Conservation (phyloP, 2,797 vertebrate species). For the Enteromius anoplus region DNA sequence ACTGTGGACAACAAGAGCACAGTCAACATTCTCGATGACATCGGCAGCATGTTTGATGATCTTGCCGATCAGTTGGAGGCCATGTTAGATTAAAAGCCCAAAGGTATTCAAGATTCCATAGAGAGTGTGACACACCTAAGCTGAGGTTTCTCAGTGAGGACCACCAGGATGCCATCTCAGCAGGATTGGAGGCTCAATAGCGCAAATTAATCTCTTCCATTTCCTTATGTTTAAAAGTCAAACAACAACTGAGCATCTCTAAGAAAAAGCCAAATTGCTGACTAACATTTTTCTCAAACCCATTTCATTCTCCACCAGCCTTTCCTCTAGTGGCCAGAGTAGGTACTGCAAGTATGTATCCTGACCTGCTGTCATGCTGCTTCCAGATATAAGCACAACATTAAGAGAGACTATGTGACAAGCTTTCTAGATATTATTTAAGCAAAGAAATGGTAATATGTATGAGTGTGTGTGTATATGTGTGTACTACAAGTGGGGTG, state of each 20-base stretch:
- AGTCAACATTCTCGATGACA: slow-evolving; percentile 95
- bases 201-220: neutral
- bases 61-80: slow-evolving; percentile 96
- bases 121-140: neutral
- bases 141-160: slow-evolving; percentile 27
- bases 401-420: slow-evolving; percentile 35
- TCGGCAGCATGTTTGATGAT: slow-evolving; percentile 98
- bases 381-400: slow-evolving; percentile 62
- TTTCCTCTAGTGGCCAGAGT: slow-evolving; percentile 15
- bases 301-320: slow-evolving; percentile 24
- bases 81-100: slow-evolving; percentile 88
- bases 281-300: neutral
- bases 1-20: slow-evolving; percentile 82
- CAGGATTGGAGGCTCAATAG: neutral
- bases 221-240: neutral
- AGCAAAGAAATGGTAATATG: slow-evolving; percentile 42
- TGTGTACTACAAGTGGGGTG: slow-evolving; percentile 43
- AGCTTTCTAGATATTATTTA: slow-evolving; percentile 49
- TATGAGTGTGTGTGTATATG: slow-evolving; percentile 39
- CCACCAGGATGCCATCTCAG: neutral
- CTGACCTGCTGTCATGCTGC: slow-evolving; percentile 53
- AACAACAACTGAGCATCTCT: slow-evolving; percentile 5
- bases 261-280: neutral
- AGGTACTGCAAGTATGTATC: slow-evolving; percentile 6
- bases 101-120: neutral